Percentiles rank a stretch among this genome's conserved stretches.
Evolutionary conservation across 2,797 vertebrate species (phyloP).

Genomic region (Scleropages formosus): DNA sequence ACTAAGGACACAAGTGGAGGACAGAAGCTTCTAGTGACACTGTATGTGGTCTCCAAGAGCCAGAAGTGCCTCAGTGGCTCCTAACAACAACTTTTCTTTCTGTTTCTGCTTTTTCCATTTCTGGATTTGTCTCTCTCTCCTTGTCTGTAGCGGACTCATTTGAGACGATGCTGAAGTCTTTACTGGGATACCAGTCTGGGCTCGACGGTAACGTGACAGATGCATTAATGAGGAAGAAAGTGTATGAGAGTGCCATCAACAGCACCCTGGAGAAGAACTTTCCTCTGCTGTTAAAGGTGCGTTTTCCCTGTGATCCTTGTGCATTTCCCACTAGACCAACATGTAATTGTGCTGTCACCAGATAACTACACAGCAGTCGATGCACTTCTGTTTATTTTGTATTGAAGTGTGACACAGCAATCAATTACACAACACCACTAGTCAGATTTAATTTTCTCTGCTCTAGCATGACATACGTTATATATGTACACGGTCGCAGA

Average conservation of each 20-base stretch:
- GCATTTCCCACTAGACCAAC: too few relatives aligned
- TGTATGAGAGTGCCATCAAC: slow-evolving; percentile 80
- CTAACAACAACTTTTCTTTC: background rate
- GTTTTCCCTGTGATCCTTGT: too few relatives aligned
- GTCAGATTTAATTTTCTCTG: background rate
- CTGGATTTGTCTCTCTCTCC: background rate
- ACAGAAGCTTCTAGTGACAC: background rate
- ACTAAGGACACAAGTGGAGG: background rate
- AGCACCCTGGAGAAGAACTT: slow-evolving; percentile 80
- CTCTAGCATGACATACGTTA: too few relatives aligned
- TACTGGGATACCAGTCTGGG: slow-evolving; percentile 84
- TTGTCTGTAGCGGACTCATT: slow-evolving; percentile 85
- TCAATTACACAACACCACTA: slow-evolving; percentile 2
- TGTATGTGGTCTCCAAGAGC: background rate
- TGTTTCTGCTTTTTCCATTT: background rate
- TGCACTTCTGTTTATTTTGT: background rate
- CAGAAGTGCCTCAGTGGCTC: background rate
- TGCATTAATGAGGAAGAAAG: slow-evolving; percentile 77
- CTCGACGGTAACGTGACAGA: slow-evolving; percentile 68
- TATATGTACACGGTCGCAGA: too few relatives aligned
- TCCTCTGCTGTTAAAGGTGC: slow-evolving; percentile 79
- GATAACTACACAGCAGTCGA: too few relatives aligned
- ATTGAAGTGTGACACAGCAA: too few relatives aligned
- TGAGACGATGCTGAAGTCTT: slow-evolving; percentile 94
- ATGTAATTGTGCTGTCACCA: too few relatives aligned